phyloP scores from a whole-genome alignment of 2,888 invertebrate genomes.

The Tillus elongatus region DNA sequence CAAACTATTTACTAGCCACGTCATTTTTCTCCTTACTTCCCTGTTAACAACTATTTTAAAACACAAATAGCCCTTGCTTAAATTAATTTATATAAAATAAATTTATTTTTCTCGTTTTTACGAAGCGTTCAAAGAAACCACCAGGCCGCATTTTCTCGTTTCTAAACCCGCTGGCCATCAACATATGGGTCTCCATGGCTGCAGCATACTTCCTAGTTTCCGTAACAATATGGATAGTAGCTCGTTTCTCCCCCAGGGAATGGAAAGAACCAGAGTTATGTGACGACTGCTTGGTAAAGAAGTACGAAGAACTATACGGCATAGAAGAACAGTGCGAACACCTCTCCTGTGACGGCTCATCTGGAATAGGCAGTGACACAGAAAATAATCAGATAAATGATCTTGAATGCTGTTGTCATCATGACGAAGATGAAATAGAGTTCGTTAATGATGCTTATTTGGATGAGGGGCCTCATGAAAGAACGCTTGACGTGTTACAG shows the following conservation, averaged over 20 bases:
- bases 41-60: too few species aligned
- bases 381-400: conserved; percentile 11
- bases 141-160: conserved; percentile 71
- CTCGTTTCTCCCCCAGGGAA: conserved; percentile 75
- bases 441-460: conserved; percentile 22
- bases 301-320: conserved; percentile 26
- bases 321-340: conserved; percentile 30
- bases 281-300: conserved; percentile 43
- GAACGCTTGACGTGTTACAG: conserved; percentile 43
- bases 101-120: too few species aligned
- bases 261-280: conserved; percentile 58
- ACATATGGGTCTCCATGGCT: conserved; percentile 76
- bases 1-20: too few species aligned
- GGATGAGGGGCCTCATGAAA: conserved; percentile 18
- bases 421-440: conserved; percentile 23
- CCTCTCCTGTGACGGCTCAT: conserved; percentile 23
- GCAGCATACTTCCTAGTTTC: conserved; percentile 73
- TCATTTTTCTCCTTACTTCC: too few species aligned
- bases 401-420: conserved; percentile 8
- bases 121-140: conserved; percentile 43
- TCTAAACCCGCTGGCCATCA: conserved; percentile 72
- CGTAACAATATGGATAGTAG: conserved; percentile 74
- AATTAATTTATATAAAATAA: too few species aligned
- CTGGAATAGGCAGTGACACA: conserved; percentile 30
- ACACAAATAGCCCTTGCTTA: too few species aligned